Base-by-base conservation (phyloP, 2,797 vertebrate genomes). In the Selene dorsalis region DNA sequence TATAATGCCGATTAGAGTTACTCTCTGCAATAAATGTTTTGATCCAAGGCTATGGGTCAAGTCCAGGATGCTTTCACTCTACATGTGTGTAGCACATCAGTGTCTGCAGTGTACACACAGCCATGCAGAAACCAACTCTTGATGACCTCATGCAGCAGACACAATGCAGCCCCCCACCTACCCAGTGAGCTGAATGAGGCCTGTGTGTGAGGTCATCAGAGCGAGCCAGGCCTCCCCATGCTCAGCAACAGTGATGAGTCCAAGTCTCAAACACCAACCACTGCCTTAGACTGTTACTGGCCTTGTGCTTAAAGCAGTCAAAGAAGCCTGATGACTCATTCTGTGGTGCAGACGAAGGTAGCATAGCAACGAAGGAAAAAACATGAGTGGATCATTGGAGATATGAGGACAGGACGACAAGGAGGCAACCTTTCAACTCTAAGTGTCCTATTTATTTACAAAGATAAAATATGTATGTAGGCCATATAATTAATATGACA, bases 191-290 rank as follows among this genome's bases (percentile, higher is more conserved):
- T 91, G 85, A 92, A 93, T 89, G 88, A 86, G 73, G 78, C 66
- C 87, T 89, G 90, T 91, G 88, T 92, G 86, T 93, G 92, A 92
- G 89, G 88, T 93, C 90, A 93, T 84, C 87, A 76, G 83, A 87
- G 77, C 73, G 66, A 80, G 78, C 69, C 83, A 62, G 64, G 66
- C 75, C 75, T 74, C 43, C 60, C 76, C 35, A 45, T 77, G 70
- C 83, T 67, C 79, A 77, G 76, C 73, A 68, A 73, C 72, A 78
- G 72, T 71, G 84, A 79, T 24, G 63, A 62, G 47, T 84, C 73
- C 75, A 60, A 70, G n/a, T 77, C 67, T 75, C 52, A 82, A 81
- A 73, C 62, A 73, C 62, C 69, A 38, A 74, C 82, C 73, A 39
- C 87, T 30, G 75, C 65, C 60, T 69, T n/a, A 22, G 56, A 70